phyloP scores from a whole-genome alignment of 1,140 invertebrate genomes.

The Saccostrea cuccullata region DNA sequence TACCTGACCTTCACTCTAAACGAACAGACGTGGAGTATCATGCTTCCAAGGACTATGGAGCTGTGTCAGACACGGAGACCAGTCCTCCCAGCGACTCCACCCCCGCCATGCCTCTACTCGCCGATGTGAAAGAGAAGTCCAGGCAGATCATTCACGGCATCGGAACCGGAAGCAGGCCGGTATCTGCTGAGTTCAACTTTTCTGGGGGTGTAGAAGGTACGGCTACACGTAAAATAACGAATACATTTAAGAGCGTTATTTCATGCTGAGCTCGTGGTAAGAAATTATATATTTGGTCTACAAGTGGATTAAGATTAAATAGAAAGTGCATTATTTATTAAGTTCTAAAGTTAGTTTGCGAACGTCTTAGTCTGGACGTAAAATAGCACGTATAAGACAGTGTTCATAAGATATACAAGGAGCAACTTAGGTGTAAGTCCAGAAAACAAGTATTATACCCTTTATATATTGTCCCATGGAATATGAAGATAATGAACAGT shows the following conservation, averaged over 20 bases:
- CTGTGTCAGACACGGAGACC: slow-evolving; percentile 68
- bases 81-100: slow-evolving; percentile 75
- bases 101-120: slow-evolving; percentile 83
- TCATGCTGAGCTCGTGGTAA: no score
- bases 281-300: no score
- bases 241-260: not conserved
- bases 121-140: slow-evolving; percentile 83
- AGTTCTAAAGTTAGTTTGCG: no score
- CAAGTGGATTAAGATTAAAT: no score
- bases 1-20: slow-evolving; percentile 70
- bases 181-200: slow-evolving; percentile 76
- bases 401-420: no score
- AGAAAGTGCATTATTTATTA: no score
- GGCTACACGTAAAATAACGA: no score
- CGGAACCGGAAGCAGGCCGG: slow-evolving; percentile 80
- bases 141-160: slow-evolving; percentile 83
- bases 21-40: slow-evolving; percentile 60
- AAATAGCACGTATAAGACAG: no score
- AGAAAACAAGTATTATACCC: no score
- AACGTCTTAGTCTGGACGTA: no score
- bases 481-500: not conserved
- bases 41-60: slow-evolving; percentile 52
- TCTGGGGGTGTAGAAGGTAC: slow-evolving; percentile 70
- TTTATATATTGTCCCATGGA: not conserved
- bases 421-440: no score